Evolutionary conservation across 2,888 invertebrate species (phyloP), one percentile per base, ranked within the genome.

Genomic region (Xestia c-nigrum): DNA sequence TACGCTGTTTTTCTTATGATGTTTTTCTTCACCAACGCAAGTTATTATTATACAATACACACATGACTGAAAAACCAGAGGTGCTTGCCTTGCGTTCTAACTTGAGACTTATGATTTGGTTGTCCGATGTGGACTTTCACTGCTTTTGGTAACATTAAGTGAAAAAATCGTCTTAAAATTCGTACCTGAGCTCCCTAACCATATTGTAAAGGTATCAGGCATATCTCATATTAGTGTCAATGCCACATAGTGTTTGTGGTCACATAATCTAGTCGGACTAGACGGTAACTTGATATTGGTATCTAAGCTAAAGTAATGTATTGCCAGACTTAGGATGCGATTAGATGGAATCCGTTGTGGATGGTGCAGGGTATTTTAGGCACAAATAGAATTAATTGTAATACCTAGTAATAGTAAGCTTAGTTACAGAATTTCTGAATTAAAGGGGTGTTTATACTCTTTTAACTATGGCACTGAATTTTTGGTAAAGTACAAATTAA

Each of bases 181-280:
- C 4, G 46, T 81, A 59, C 31, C 31, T 47, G 40, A 64, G 63
- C 52, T 71, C 82, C 85, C 70, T 85, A 64, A 65, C 64, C 24
- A 80, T 86, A 85, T 76, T 82, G 81, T 84, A 84, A 87, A 87
- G 80, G 83, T 86, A 88, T 89, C 87, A 82, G 85, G 83, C 84
- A 83, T 88, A 81, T 90, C 85, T 87, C 74, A 88, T 92, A 95
- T 94, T 95, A 91, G 94, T 95, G 95, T 95, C 96, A 96, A 93
- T 96, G 95, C 94, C 94, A 92, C 87, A 89, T 89, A 91, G 88
- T 91, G 91, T 92, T 92, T 95, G 95, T 92, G 95, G 95, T 95
- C 93, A 89, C 89, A 91, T 92, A 89, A 90, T 92, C 92, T 91
- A 89, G 92, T 89, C 90, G 87, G 90, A 89, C 92, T 90, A 90